Percentiles rank a stretch among this genome's conserved stretches.
phyloP scores from a whole-genome alignment of 2,888 invertebrate species.

The Minunthozetes semirufus region DNA sequence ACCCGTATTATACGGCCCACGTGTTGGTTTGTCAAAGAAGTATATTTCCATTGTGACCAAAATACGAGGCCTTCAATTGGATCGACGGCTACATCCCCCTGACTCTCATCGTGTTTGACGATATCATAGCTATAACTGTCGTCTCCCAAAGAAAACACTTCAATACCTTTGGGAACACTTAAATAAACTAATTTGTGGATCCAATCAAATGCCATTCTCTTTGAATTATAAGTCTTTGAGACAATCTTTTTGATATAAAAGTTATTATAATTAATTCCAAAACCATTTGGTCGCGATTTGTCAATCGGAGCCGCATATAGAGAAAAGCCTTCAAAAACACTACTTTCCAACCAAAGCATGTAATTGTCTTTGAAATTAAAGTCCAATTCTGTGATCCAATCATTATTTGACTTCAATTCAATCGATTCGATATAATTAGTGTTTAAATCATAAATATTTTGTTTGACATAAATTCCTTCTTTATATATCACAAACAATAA shows the following conservation, averaged over 20 bases:
- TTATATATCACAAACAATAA: not conserved
- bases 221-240: not conserved
- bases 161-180: not conserved
- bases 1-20: not conserved
- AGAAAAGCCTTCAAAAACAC: not conserved
- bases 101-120: not conserved
- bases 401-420: not conserved
- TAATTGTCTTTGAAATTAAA: not conserved
- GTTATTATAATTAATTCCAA: not conserved
- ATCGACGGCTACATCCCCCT: not conserved
- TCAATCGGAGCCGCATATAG: not conserved
- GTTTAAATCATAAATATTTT: not conserved
- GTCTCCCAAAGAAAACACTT: not conserved
- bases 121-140: not conserved
- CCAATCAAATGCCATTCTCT: not conserved
- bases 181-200: not conserved
- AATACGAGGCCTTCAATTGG: not conserved
- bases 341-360: slow-evolving; percentile 5
- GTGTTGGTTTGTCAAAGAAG: not conserved
- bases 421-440: not conserved
- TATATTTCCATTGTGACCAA: slow-evolving; percentile 1
- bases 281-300: not conserved
- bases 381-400: slow-evolving; percentile 12
- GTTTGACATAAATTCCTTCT: not conserved
- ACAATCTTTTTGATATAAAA: not conserved